Evolutionary conservation across 2,888 invertebrate genomes (phyloP).

Genomic region (Bellardia pandia): DNA sequence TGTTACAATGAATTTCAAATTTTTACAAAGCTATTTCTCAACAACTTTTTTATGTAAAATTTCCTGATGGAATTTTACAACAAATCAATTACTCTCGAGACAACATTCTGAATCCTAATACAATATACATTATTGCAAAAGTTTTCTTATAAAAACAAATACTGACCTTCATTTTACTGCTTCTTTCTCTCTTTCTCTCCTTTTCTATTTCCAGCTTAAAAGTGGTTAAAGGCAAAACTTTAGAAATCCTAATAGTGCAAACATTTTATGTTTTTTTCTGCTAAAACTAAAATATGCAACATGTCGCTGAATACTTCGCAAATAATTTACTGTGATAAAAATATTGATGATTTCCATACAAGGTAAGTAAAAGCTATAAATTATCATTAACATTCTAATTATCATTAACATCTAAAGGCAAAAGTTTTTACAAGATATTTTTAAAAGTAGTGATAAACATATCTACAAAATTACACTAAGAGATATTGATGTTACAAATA

Average conservation of each 20-base stretch:
- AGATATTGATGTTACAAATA: no score
- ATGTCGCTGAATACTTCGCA: conserved; percentile 66
- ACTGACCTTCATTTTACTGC: not conserved
- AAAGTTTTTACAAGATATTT: no score
- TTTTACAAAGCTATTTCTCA: not conserved
- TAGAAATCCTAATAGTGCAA: not conserved
- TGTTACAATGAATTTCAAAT: not conserved
- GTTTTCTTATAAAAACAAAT: not conserved
- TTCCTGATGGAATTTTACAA: conserved; percentile 5
- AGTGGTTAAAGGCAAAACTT: not conserved
- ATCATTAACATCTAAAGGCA: no score
- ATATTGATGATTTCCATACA: conserved; percentile 69
- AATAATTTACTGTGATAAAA: conserved; percentile 71
- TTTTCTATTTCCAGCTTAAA: conserved; percentile 18
- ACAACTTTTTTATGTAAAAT: not conserved
- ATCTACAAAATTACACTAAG: no score
- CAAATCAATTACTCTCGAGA: conserved; percentile 6
- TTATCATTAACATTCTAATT: no score
- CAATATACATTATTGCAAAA: not conserved
- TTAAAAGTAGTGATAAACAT: no score
- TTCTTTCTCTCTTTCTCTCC: not conserved
- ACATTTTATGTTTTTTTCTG: conserved; percentile 25
- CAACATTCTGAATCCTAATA: not conserved
- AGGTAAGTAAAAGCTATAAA: conserved; percentile 50
- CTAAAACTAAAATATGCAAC: conserved; percentile 49